Conservation (phyloP, 2,797 vertebrate species). For the Cyclura pinguis region DNA sequence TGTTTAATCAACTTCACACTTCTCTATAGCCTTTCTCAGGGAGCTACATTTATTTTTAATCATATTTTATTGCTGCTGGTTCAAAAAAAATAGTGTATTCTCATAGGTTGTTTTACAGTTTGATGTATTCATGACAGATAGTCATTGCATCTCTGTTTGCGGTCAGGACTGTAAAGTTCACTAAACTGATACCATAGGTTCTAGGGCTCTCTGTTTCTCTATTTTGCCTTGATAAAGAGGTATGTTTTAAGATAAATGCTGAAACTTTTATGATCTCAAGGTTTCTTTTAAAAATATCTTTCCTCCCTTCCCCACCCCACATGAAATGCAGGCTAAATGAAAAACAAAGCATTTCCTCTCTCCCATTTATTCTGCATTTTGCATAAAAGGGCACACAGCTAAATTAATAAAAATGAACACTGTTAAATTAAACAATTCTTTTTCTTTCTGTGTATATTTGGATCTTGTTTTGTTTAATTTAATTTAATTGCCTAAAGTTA, state of each 20-base stretch:
- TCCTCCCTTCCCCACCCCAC: conserved; percentile 30
- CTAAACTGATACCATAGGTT: conserved; percentile 53
- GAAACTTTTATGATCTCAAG: conserved; percentile 74
- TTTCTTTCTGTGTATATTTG: conserved; percentile 79
- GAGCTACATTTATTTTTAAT: conserved; percentile 75
- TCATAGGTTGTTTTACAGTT: conserved; percentile 65
- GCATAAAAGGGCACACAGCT: conserved; percentile 79
- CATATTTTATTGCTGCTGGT: conserved; percentile 62
- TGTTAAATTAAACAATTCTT: conserved; percentile 85
- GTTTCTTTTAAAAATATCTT: conserved; percentile 48
- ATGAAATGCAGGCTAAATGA: conserved; percentile 56
- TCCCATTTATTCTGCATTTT: conserved; percentile 71
- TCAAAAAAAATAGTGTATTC: conserved; percentile 33
- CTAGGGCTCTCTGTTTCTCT: conserved; percentile 24
- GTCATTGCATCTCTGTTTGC: conserved; percentile 43
- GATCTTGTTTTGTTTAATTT: conserved; percentile 81
- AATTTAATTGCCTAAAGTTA: conserved; percentile 87
- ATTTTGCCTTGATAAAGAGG: conserved; percentile 37
- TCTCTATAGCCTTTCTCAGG: conserved; percentile 70
- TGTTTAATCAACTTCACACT: conserved; percentile 80
- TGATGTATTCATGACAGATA: conserved; percentile 50
- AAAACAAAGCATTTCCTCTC: conserved; percentile 54
- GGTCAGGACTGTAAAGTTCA: conserved; percentile 58
- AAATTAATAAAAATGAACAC: conserved; percentile 83
- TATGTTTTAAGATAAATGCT: conserved; percentile 60